Evolutionary conservation across 2,113 vertebrate genomes (phyloP), one percentile per base, ranked within the genome.

Genomic region (Eublepharis macularius): DNA sequence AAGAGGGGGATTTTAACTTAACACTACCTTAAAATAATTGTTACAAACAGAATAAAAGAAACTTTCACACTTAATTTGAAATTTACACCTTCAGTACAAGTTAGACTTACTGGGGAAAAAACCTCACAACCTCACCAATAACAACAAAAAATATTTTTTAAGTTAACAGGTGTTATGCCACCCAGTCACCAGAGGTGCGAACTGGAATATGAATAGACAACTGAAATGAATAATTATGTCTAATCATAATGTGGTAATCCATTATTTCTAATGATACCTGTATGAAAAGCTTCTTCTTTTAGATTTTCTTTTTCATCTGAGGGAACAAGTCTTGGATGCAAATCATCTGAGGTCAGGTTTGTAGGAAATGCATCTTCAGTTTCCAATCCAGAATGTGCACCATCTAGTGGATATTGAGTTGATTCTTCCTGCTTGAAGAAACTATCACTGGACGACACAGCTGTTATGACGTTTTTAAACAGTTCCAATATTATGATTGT

Each of bases 401-500:
- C 69, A 12, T 49, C 41, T 41, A 32, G 24, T 24, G 26, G 57
- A 74, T 29, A 57, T 32, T 54, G 49, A 47, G 79, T 36, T 74
- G 68, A 65, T 41, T 74, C 76, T 86, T 86, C 68, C 77, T 74
- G 84, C 54, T 74, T 80, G 84, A 49, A 63, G 77, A 80, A 86
- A 80, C 63, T 69, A 80, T 74, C 54, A 49, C 84, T 86, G 84
- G 84, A 65, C 54, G 69, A 86, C 51, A 73, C 24, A 86, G 84
- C 84, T 86, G 77, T 86, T 86, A 74, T 65, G 84, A 86, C 65
- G 84, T 86, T 74, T 80, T 73, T 51, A 85, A 80, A 74, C 69
- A 86, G 57, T 86, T 86, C 74, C 77, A 86, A 13, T 49, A 36
- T 73, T 74, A 63, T 74, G n/a, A 16, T 72, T 80, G 54, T 54